Percentiles rank a stretch among this genome's conserved stretches.
Conservation (phyloP, 1,140 invertebrate genomes). For the Drosophila mayri region DNA sequence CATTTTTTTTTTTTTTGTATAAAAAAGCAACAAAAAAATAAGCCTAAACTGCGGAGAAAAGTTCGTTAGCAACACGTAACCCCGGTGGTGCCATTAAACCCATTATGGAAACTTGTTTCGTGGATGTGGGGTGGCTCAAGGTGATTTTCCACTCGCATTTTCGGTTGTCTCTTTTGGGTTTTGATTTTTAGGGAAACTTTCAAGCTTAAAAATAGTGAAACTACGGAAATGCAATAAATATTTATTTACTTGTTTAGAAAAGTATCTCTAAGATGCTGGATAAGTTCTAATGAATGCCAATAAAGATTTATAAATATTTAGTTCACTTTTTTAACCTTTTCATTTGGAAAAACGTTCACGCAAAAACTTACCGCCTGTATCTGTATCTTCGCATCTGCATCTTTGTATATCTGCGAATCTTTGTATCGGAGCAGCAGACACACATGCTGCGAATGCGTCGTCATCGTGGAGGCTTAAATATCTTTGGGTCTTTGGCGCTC, state of each 20-base stretch:
- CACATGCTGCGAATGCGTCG: conserved; percentile 24
- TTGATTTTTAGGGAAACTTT: conserved; percentile 27
- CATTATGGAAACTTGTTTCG: conserved; percentile 65
- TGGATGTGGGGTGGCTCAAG: conserved; percentile 5
- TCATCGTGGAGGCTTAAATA: conserved; percentile 22
- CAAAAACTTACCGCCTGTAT: conserved; percentile 7
- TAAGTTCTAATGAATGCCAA: background rate
- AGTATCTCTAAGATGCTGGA: background rate
- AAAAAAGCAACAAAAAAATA: background rate
- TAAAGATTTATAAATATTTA: too few species aligned
- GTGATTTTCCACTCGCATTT: conserved; percentile 28
- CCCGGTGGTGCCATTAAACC: conserved; percentile 47
- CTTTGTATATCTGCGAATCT: background rate
- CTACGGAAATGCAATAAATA: background rate
- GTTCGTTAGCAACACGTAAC: conserved; percentile 43
- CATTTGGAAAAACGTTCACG: conserved; percentile 25
- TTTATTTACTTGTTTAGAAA: background rate
- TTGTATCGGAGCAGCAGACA: conserved; percentile 19
- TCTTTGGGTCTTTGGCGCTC: conserved; percentile 6
- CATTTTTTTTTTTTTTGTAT: background rate
- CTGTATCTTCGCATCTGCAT: conserved; percentile 3
- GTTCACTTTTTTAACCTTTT: background rate
- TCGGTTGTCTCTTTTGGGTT: background rate
- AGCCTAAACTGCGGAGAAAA: conserved; percentile 13
- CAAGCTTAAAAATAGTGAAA: conserved; percentile 1